These are phyloP conservation scores for Ceryle rudis DNA, from an alignment of 2,797 vertebrate genomes.

Conservation along the genomic window DNA sequence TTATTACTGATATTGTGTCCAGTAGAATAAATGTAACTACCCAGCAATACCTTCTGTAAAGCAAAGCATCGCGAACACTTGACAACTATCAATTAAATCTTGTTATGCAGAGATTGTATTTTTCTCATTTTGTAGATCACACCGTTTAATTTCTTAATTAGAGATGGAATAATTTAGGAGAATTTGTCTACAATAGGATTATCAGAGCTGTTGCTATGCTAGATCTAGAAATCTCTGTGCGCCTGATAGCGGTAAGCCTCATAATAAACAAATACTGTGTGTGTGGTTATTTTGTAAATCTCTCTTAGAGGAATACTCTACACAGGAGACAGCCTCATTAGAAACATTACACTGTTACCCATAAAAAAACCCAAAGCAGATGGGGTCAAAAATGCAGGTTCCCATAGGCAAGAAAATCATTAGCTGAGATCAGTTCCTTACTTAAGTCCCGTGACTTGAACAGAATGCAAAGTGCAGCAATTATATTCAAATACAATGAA, in stretches of 20 bases:
- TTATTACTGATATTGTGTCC: neutral
- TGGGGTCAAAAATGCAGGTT: neutral
- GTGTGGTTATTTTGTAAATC: neutral
- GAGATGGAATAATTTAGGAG: neutral
- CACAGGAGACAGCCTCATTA: neutral
- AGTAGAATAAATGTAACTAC: neutral
- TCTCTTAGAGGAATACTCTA: neutral
- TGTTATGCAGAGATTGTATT: neutral
- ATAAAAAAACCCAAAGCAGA: neutral
- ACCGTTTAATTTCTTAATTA: neutral
- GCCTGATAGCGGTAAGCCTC: neutral
- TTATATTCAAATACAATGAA: conserved; percentile 53
- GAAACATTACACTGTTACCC: neutral
- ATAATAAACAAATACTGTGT: no score
- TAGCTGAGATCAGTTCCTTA: neutral
- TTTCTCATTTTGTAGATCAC: neutral
- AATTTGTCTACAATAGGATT: neutral
- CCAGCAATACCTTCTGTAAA: neutral
- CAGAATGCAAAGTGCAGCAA: conserved; percentile 52
- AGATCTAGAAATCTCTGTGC: neutral
- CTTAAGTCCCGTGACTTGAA: neutral
- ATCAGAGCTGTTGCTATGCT: neutral
- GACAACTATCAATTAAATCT: neutral
- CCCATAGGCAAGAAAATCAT: neutral
- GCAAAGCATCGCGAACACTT: neutral